Conservation (phyloP, 2,888 invertebrate genomes). For the Ectemnius lituratus region DNA sequence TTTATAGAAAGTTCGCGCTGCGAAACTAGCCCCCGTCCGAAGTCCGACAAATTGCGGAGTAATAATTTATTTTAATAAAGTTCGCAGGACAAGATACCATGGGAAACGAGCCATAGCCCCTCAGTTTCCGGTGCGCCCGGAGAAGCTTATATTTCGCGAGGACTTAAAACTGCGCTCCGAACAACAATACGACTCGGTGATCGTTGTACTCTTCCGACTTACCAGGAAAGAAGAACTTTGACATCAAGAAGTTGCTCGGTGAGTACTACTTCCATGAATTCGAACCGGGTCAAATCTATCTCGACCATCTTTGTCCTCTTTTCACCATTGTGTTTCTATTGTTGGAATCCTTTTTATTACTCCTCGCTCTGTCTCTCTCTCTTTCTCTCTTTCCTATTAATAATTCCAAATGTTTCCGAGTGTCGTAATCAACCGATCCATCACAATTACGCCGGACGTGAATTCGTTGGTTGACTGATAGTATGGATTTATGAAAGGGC, state of each 20-base stretch:
- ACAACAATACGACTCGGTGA: slow-evolving; percentile 29
- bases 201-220: slow-evolving; percentile 20
- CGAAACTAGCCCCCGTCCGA: slow-evolving; percentile 1
- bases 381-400: too few species aligned
- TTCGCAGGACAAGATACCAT: slow-evolving; percentile 11
- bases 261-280: too few species aligned
- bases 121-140: background rate
- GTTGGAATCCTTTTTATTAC: background rate
- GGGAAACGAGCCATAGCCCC: slow-evolving; percentile 8
- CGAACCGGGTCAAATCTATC: background rate
- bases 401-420: too few species aligned
- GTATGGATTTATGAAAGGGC: background rate
- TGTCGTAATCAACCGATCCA: slow-evolving; percentile 3
- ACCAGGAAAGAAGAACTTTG: slow-evolving; percentile 25
- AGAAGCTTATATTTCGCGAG: slow-evolving; percentile 29
- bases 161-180: slow-evolving; percentile 20
- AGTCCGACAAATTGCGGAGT: slow-evolving; percentile 35
- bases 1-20: background rate
- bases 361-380: background rate
- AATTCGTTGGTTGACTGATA: background rate
- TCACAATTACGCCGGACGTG: background rate
- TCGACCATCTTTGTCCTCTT: background rate
- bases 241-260: background rate
- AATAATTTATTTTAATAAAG: slow-evolving; percentile 39
- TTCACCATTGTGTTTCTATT: background rate